Base-by-base conservation (phyloP, 2,888 invertebrate genomes). In the Coelopa pilipes region DNA sequence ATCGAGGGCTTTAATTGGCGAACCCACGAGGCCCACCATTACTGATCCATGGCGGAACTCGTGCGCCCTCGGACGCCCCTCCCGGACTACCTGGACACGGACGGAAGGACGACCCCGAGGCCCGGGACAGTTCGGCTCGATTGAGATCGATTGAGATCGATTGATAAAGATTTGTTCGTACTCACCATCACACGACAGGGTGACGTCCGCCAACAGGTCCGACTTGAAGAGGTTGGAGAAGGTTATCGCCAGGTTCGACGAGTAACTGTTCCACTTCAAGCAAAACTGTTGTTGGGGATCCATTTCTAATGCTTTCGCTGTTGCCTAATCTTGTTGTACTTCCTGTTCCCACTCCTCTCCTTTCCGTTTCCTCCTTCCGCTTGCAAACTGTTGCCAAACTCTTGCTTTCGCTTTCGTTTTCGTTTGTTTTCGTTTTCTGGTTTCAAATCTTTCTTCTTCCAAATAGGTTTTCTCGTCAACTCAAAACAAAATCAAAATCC, bases 231-330 rank as follows among this genome's bases (percentile, higher is more conserved):
- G 91, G 89, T 94, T 95, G 86, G 95, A 95, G 90, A 96, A 96
- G 83, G 96, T 94, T 83, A 95, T 94, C 84, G 96, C 95, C 89
- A 96, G 91, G 90, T 96, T 96, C 86, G 94, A 95, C 88, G 96
- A 96, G 89, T 96, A 96, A 90, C 95, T 96, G 92, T 96, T 96
- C 96, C 96, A 96, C 92, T 96, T 96, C 85, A 96, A 92, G 91
- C 96, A 96, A 90, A 96, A 96, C 90, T 96, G 96, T 90, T 96
- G 96, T 91, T 96, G 95, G 88, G 94, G 93, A 92, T 95, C 95
- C 96, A 96, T 96, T 34, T 34, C 34, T 34, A 34, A 34, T 34
- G 34, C 34, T 34, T 34, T 34, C 7, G 7, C 34, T 34, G 34
- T 34, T 34, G 7, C n/a, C n/a, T n/a, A n/a, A n/a, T n/a, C n/a